A percentile compares a stretch with the other conserved stretches of the same genome.
These are phyloP conservation scores for Psococerastis gibbosa DNA, from an alignment of 2,888 invertebrate genomes.

Conservation along the genomic window DNA sequence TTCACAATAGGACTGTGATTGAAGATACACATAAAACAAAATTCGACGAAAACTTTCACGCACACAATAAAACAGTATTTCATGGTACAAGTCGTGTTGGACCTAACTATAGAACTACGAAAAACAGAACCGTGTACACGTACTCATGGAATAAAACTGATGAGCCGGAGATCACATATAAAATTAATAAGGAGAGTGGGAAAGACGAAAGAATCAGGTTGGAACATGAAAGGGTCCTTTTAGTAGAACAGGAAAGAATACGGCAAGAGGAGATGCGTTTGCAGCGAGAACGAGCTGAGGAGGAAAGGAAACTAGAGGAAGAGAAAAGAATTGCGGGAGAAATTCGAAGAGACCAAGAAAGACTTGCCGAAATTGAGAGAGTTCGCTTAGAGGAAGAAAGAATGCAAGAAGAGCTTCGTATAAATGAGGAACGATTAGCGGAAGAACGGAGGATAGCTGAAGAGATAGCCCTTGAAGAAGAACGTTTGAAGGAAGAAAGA, in stretches of 20 bases:
- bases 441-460: background rate
- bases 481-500: background rate
- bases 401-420: background rate
- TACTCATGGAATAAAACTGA: constrained; percentile 7
- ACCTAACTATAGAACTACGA: background rate
- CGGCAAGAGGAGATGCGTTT: background rate
- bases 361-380: too few relatives aligned
- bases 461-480: background rate
- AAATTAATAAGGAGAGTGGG: background rate
- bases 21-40: background rate
- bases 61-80: constrained; percentile 3
- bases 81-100: background rate
- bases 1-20: constrained; percentile 5
- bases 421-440: background rate
- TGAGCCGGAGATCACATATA: background rate
- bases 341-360: background rate
- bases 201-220: background rate
- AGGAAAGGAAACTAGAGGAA: background rate
- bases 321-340: background rate
- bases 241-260: background rate
- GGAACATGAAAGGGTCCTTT: background rate
- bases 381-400: background rate
- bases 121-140: constrained; percentile 2
- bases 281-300: too few relatives aligned
- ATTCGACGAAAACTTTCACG: constrained; percentile 8